Percentiles rank a stretch among this genome's conserved stretches.
phyloP scores from a whole-genome alignment of 2,888 invertebrate genomes.

The Euzophera pinguis region DNA sequence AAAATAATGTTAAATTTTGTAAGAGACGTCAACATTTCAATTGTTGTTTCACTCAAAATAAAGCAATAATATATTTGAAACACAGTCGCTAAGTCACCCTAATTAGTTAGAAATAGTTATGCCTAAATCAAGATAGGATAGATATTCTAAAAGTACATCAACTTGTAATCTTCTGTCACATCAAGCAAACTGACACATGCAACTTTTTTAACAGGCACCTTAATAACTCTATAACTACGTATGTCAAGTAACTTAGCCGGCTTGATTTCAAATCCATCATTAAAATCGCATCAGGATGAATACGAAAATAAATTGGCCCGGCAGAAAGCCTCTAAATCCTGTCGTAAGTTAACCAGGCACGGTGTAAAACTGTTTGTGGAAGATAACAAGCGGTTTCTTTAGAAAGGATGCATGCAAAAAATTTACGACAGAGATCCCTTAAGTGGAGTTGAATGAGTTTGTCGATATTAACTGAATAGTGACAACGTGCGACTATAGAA shows the following conservation, averaged over 20 bases:
- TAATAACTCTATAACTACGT: neutral
- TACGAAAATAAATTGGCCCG: neutral
- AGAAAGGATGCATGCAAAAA: slow-evolving; percentile 31
- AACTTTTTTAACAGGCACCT: neutral
- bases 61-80: no score
- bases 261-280: slow-evolving; percentile 18
- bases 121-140: no score
- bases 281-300: slow-evolving; percentile 32
- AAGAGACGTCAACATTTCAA: no score
- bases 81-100: no score
- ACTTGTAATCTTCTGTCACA: no score
- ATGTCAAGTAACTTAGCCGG: neutral
- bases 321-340: neutral
- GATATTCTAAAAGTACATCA: no score
- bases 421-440: slow-evolving; percentile 25
- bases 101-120: no score
- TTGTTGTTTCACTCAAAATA: no score
- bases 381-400: slow-evolving; percentile 21
- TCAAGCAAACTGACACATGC: neutral
- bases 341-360: neutral
- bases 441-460: slow-evolving; percentile 7
- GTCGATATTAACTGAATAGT: slow-evolving; percentile 22
- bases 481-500: no score
- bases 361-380: slow-evolving; percentile 15
- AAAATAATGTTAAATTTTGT: no score